A percentile compares a stretch with the other conserved stretches of the same genome.
Conservation (phyloP, 2,797 vertebrate species). For the Bufotes viridis region DNA sequence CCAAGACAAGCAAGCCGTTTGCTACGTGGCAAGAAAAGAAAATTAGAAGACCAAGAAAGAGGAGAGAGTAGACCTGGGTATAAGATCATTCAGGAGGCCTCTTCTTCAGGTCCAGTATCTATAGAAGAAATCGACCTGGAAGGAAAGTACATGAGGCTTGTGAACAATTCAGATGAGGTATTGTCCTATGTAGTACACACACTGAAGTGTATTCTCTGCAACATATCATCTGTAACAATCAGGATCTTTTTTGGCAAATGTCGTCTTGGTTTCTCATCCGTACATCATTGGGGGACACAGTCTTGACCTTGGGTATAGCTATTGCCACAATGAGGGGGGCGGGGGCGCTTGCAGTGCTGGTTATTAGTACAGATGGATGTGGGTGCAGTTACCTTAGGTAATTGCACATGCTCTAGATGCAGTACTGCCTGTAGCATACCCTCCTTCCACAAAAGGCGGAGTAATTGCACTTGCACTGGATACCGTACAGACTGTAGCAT, state of each 20-base stretch:
- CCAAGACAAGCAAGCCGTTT: constrained; percentile 65
- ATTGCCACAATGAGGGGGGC: too few relatives aligned
- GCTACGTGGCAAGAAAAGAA: constrained; percentile 79
- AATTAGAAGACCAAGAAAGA: constrained; percentile 71
- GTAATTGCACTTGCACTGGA: too few relatives aligned
- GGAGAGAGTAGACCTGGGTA: constrained; percentile 62
- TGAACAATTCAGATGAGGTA: constrained; percentile 80
- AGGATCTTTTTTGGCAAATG: background rate
- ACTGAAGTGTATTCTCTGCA: background rate
- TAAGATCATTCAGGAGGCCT: constrained; percentile 74
- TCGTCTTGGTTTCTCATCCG: background rate
- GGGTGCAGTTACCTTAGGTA: too few relatives aligned
- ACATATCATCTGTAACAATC: background rate
- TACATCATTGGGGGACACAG: too few relatives aligned
- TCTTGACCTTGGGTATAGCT: too few relatives aligned
- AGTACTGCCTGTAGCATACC: too few relatives aligned
- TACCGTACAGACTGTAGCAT: too few relatives aligned
- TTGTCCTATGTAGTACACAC: background rate
- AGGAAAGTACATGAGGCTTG: constrained; percentile 80
- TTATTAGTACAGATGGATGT: too few relatives aligned
- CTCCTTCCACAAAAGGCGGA: too few relatives aligned
- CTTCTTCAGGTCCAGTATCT: constrained; percentile 70
- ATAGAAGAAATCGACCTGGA: constrained; percentile 81
- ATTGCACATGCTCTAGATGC: too few relatives aligned
- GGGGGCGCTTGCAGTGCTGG: too few relatives aligned